phyloP scores from a whole-genome alignment of 1,140 invertebrate species.

The Neoseiulus cucumeris region DNA sequence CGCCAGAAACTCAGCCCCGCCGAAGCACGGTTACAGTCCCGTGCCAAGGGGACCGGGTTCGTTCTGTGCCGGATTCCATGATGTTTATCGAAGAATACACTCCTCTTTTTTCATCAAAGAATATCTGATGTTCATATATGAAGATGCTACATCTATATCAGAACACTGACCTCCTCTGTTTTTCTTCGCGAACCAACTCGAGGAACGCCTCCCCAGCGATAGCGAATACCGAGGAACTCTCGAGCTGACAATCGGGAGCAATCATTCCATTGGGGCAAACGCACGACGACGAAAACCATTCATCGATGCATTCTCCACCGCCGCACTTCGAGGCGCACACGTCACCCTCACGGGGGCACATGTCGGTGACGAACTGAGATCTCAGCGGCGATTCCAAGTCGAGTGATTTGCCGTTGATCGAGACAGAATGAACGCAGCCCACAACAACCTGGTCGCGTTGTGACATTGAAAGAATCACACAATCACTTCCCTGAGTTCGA shows the following conservation, averaged over 20 bases:
- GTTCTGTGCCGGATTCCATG: too few relatives aligned
- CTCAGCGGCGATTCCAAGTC: slow-evolving; percentile 51
- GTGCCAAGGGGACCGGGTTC: too few relatives aligned
- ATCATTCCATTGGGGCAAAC: slow-evolving; percentile 39
- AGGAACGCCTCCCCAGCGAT: slow-evolving; percentile 51
- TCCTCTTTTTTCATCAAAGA: too few relatives aligned
- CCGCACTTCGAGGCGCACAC: slow-evolving; percentile 41
- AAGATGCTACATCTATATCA: not conserved
- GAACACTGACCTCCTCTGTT: slow-evolving; percentile 11
- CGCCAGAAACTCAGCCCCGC: too few relatives aligned
- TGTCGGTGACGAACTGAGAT: slow-evolving; percentile 45
- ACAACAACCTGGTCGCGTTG: too few relatives aligned
- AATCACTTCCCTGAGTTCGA: too few relatives aligned
- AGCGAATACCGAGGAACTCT: slow-evolving; percentile 31
- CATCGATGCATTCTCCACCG: slow-evolving; percentile 50
- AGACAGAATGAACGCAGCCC: slow-evolving; percentile 72
- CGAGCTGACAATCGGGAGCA: slow-evolving; percentile 46
- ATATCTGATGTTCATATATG: too few relatives aligned
- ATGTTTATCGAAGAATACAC: too few relatives aligned
- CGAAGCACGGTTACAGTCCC: too few relatives aligned
- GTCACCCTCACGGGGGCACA: slow-evolving; percentile 41
- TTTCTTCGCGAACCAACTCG: slow-evolving; percentile 35
- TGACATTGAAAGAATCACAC: too few relatives aligned
- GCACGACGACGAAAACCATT: slow-evolving; percentile 39
- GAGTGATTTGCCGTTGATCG: slow-evolving; percentile 55